phyloP scores from a whole-genome alignment of 2,113 vertebrate species.

The Stegostoma tigrinum region DNA sequence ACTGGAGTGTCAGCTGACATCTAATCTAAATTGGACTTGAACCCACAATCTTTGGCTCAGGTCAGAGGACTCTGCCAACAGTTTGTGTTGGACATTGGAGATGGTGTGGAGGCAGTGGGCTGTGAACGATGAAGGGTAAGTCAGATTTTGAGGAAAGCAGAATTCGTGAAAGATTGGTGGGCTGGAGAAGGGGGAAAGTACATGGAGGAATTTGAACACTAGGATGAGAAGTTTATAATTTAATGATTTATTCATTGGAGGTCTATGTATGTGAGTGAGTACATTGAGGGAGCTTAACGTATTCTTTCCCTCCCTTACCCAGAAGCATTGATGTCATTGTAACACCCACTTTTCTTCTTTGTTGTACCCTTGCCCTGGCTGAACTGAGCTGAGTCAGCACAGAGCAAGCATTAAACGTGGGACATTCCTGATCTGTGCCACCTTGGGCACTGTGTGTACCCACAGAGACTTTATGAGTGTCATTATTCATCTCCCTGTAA shows the following conservation, averaged over 20 bases:
- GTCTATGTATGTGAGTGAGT: too few species aligned
- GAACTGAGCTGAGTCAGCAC: neutral
- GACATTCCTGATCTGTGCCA: neutral
- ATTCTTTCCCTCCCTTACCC: neutral
- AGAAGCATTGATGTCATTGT: neutral
- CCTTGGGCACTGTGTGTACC: neutral
- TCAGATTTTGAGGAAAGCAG: neutral
- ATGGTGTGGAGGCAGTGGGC: neutral
- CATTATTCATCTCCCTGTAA: neutral
- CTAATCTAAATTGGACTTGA: too few species aligned
- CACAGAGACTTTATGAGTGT: neutral
- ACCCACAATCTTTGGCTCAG: too few species aligned
- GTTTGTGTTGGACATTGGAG: too few species aligned
- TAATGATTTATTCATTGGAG: too few species aligned
- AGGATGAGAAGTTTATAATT: neutral
- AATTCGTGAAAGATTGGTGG: neutral
- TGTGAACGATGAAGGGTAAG: too few species aligned
- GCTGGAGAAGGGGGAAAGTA: neutral
- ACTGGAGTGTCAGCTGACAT: too few species aligned
- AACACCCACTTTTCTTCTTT: neutral
- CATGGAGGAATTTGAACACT: neutral
- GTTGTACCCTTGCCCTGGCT: neutral
- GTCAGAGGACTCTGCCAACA: too few species aligned
- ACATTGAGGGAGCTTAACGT: neutral
- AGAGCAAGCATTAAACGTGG: neutral